These are phyloP conservation scores for Bedellia somnulentella DNA, from an alignment of 2,888 invertebrate species.

Conservation along the genomic window DNA sequence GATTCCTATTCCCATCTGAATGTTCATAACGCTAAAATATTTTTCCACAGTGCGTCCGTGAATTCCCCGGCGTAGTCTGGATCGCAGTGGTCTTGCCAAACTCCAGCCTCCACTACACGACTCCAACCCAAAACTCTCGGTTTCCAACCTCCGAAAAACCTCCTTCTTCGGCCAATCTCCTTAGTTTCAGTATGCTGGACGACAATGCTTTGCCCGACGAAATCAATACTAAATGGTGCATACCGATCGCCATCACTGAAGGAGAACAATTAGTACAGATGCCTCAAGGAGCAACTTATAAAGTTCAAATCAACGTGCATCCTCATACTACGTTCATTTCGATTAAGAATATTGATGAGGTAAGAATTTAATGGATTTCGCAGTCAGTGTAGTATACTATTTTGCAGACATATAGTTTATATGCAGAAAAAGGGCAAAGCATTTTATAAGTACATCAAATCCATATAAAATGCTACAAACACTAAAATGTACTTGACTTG, in stretches of 20 bases:
- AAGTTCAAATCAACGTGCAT: conserved; percentile 27
- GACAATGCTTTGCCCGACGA: conserved; percentile 11
- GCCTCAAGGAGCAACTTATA: conserved; percentile 21
- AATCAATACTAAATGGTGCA: conserved; percentile 21
- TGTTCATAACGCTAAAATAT: too few species aligned
- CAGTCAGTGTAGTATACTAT: too few species aligned
- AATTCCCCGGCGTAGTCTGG: conserved; percentile 64
- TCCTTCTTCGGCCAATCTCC: too few species aligned
- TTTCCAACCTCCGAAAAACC: conserved; percentile 49
- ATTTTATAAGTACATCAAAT: too few species aligned
- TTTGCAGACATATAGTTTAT: too few species aligned
- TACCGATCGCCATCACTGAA: conserved; percentile 24
- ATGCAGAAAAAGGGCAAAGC: too few species aligned
- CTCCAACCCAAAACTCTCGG: conserved; percentile 65
- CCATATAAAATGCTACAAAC: too few species aligned
- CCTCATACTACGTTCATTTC: conserved; percentile 37
- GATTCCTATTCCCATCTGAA: too few species aligned
- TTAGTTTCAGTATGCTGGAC: too few species aligned
- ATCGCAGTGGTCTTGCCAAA: conserved; percentile 59
- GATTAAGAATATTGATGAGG: conserved; percentile 31
- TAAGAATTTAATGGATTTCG: too few species aligned
- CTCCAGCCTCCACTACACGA: conserved; percentile 68
- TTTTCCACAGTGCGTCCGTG: conserved; percentile 59
- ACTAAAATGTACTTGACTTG: too few species aligned
- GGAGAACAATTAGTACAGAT: conserved; percentile 39